Evolutionary conservation across 1,140 invertebrate genomes (phyloP), one percentile per base, ranked within the genome.

Genomic region (Agrilus planipennis): DNA sequence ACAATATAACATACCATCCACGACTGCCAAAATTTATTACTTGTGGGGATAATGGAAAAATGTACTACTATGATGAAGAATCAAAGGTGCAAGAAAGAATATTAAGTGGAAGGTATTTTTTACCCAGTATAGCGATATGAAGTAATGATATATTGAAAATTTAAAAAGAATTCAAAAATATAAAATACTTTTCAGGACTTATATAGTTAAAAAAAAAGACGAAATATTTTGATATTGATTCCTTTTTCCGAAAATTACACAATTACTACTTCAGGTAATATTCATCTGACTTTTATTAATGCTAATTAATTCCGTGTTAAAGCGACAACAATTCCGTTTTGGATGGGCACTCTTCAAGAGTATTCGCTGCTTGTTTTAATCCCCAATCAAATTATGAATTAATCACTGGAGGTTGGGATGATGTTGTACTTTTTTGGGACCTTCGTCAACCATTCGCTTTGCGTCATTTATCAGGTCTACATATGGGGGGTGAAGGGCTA

Each of bases 321-420:
- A n/a, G n/a, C n/a, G n/a, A n/a, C n/a, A n/a, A n/a, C n/a, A n/a
- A n/a, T n/a, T n/a, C n/a, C 6, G 10, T 12, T 3, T 4, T 69
- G 39, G 73, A 81, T 50, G 81, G 80, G 1, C 81, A 84, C 51
- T 67, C 63, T 16, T 75, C 72, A 3, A 64, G 77, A 47, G 72
- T 84, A 40, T 81, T 78, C 51, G 66, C 73, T 10, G 71, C 73
- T 3, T 71, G 70, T 41, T 83, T 81, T 53, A 73, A 83, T 55
- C 79, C 79, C 0, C 65, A 62, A 49, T 73, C 75, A 11, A 63
- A 68, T 27, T 68, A 81, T 50, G 71, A 82, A 53, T 64, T 84
- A 29, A 68, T 83, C 25, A 76, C 77, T 1, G 79, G 76, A 1
- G 80, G 81, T 2, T 81, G 79, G 79, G 80, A 84, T 51, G 65